Percentiles rank a stretch among this genome's conserved stretches.
phyloP scores from a whole-genome alignment of 1,140 invertebrate species.

The Halyomorpha halys region DNA sequence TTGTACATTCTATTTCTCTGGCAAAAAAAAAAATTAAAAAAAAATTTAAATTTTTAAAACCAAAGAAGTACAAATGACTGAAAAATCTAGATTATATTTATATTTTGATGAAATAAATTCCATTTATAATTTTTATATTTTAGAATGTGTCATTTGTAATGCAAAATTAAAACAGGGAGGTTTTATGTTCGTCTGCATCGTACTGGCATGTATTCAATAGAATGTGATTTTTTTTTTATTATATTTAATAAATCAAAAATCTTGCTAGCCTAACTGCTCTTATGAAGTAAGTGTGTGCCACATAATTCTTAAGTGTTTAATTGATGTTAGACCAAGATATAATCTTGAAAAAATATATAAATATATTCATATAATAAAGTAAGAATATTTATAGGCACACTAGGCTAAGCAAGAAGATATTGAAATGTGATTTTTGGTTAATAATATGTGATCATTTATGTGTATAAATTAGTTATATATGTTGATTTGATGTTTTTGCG shows the following conservation, averaged over 20 bases:
- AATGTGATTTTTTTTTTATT: constrained; percentile 26
- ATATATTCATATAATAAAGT: too few species aligned
- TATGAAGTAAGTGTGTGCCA: too few species aligned
- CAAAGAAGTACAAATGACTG: constrained; percentile 29
- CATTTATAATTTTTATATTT: constrained; percentile 27
- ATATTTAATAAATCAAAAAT: constrained; percentile 16
- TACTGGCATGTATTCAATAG: constrained; percentile 23
- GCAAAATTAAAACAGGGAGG: constrained; percentile 28
- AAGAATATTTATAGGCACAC: not conserved
- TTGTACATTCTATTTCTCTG: constrained; percentile 27
- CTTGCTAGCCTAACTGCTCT: constrained; percentile 19
- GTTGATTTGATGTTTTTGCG: constrained; percentile 17
- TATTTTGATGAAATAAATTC: constrained; percentile 27
- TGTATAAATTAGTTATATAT: constrained; percentile 26
- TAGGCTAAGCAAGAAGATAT: constrained; percentile 21
- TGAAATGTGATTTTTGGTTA: constrained; percentile 28
- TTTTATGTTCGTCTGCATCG: constrained; percentile 23
- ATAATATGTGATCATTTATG: constrained; percentile 27
- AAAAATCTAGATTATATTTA: constrained; percentile 29
- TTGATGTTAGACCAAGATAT: too few species aligned
- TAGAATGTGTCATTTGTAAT: constrained; percentile 27
- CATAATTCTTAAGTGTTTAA: too few species aligned
- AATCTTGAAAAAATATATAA: too few species aligned
- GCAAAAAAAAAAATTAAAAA: constrained; percentile 20
- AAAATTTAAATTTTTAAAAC: constrained; percentile 24